phyloP scores from a whole-genome alignment of 2,888 invertebrate species.

The Nasonia oneida region DNA sequence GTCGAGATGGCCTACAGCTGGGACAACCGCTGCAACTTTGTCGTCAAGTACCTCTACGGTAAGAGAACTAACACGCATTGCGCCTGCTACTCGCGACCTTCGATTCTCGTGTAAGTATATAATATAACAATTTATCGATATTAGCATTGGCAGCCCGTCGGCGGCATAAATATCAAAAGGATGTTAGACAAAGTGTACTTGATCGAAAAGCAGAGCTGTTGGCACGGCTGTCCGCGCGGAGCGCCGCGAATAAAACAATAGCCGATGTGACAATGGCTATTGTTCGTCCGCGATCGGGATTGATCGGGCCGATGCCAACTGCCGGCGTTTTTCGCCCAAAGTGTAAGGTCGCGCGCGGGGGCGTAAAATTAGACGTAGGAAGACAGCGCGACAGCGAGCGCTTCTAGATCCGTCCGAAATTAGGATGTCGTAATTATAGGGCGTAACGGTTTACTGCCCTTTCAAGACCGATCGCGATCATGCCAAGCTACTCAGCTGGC shows the following conservation, averaged over 20 bases:
- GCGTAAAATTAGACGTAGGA: constrained; percentile 51
- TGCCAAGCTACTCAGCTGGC: constrained; percentile 17
- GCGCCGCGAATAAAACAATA: not conserved
- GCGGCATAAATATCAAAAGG: not conserved
- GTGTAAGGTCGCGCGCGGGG: constrained; percentile 57
- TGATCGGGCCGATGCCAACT: constrained; percentile 40
- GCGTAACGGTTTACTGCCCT: constrained; percentile 64
- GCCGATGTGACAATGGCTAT: not conserved
- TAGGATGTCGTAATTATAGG: constrained; percentile 67
- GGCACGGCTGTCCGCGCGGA: not conserved
- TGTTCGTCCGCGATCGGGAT: not conserved
- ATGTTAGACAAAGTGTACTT: not conserved
- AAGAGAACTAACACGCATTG: constrained; percentile 68
- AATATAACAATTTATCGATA: too few species aligned
- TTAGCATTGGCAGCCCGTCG: not conserved
- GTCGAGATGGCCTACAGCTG: constrained; percentile 88
- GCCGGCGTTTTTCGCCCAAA: constrained; percentile 10
- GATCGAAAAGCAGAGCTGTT: not conserved
- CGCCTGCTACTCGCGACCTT: not conserved
- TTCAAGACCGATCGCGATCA: constrained; percentile 41
- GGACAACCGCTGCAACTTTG: constrained; percentile 91
- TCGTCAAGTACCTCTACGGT: constrained; percentile 91
- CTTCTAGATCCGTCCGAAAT: constrained; percentile 64
- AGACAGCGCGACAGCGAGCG: not conserved
- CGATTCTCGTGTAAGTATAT: not conserved